Evolutionary conservation across 1,140 invertebrate species (phyloP).

Genomic region (Pachyrhynchus sulphureomaculatus): DNA sequence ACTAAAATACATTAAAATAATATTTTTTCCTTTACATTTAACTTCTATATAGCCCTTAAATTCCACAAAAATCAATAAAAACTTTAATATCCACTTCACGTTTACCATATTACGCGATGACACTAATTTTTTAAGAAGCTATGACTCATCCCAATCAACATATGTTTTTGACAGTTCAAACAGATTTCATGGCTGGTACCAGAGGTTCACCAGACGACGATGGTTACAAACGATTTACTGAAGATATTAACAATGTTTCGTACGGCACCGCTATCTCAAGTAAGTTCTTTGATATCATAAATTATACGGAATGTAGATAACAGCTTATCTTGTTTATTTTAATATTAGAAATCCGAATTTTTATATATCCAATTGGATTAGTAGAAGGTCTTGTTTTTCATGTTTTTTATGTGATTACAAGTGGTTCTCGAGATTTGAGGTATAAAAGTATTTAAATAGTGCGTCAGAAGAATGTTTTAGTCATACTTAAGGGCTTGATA

Average conservation of each 20-base stretch:
- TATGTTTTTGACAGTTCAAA: conserved; percentile 31
- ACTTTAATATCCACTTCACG: too few relatives aligned
- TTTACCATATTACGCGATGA: too few relatives aligned
- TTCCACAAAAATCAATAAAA: too few relatives aligned
- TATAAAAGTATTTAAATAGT: neutral
- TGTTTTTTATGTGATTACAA: neutral
- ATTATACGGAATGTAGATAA: neutral
- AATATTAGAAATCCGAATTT: neutral
- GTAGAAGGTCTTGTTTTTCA: neutral
- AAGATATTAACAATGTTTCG: conserved; percentile 58
- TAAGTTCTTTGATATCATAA: conserved; percentile 42
- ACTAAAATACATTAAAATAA: too few relatives aligned
- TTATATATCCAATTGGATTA: neutral
- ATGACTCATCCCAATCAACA: conserved; percentile 10
- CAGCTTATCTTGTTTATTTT: conserved; percentile 9
- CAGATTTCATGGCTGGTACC: conserved; percentile 33
- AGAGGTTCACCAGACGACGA: conserved; percentile 56
- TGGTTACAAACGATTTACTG: conserved; percentile 60
- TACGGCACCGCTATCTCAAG: conserved; percentile 59
- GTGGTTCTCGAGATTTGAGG: neutral
- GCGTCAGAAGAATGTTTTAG: neutral
- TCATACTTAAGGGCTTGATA: neutral
- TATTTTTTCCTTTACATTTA: too few relatives aligned
- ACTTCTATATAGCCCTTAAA: too few relatives aligned
- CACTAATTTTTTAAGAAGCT: too few relatives aligned